These are phyloP conservation scores for Hemitrygon akajei DNA, from an alignment of 2,797 vertebrate species.

Conservation along the genomic window DNA sequence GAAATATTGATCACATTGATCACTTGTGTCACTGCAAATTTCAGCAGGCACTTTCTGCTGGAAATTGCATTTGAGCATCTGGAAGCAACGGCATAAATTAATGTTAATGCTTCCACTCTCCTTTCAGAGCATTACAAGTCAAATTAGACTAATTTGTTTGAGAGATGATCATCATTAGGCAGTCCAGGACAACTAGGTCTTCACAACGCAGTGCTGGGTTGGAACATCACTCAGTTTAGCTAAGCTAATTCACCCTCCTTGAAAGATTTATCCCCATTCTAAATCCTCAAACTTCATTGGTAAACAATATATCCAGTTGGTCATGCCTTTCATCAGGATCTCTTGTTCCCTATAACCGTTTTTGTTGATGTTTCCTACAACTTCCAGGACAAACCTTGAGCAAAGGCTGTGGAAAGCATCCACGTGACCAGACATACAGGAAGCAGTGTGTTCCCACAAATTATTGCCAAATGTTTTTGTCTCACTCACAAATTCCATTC, in stretches of 20 bases:
- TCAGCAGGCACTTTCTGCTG: too few species aligned
- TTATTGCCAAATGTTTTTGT: background rate
- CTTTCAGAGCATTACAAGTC: too few species aligned
- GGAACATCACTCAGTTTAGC: background rate
- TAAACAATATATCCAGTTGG: background rate
- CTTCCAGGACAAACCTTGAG: background rate
- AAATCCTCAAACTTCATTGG: background rate
- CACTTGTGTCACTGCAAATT: too few species aligned
- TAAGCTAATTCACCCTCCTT: background rate
- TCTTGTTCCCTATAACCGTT: background rate
- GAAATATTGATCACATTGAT: too few species aligned
- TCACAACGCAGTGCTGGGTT: too few species aligned
- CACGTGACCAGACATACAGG: too few species aligned
- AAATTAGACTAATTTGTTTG: too few species aligned
- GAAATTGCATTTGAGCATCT: too few species aligned
- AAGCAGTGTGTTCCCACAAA: background rate
- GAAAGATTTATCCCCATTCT: background rate
- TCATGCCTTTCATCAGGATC: background rate
- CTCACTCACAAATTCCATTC: background rate
- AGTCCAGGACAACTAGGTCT: too few species aligned
- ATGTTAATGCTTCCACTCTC: too few species aligned
- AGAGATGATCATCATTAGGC: too few species aligned
- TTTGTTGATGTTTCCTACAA: background rate
- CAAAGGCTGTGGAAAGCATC: background rate
- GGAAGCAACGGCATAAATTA: too few species aligned